Base-by-base conservation (phyloP, 2,113 vertebrate species). In the Nematolebias whitei region DNA sequence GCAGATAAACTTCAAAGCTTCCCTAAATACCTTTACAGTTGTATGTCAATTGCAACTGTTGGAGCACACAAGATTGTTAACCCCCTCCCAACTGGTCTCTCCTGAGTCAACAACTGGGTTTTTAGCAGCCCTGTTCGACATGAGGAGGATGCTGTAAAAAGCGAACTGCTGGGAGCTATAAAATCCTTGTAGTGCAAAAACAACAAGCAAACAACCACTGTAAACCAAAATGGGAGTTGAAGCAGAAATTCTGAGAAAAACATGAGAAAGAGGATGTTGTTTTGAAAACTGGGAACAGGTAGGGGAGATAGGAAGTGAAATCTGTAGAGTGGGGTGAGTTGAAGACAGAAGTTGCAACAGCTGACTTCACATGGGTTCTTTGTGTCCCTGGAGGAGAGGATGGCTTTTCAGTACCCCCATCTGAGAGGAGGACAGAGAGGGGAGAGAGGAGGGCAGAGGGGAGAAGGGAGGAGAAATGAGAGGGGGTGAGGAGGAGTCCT, bases 331-430 rank as follows among this genome's bases (percentile, higher is more conserved):
- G 32, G 32, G 51, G 32, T 32, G 70, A 20, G 39, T 45, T 39
- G 55, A 71, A 73, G 80, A 83, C 83, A 87, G 85, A 85, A 87
- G 83, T 89, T 89, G 88, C 73, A 87, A 90, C 87, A 91, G 88
- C 87, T 91, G 90, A 89, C 85, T 88, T 91, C 82, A 85, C 87
- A 88, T 89, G 86, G 78, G 85, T 80, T 71, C 84, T 86, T 84
- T 76, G 80, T 76, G 71, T 86, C 81, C 88, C 84, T 2, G 0
- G 79, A 85, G 90, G 74, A 73, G 72, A 85, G 74, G 72, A 77
- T 86, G 79, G 75, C 71, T 88, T 88, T 82, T 83, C 82, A 56
- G 71, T 71, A 75, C 81, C 82, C 85, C 83, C 79, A 79, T 86
- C 85, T 84, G 78, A 85, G 82, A 75, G 63, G 71, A 79, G 88